phyloP scores from a whole-genome alignment of 2,797 vertebrate species.

The Myotis daubentonii region DNA sequence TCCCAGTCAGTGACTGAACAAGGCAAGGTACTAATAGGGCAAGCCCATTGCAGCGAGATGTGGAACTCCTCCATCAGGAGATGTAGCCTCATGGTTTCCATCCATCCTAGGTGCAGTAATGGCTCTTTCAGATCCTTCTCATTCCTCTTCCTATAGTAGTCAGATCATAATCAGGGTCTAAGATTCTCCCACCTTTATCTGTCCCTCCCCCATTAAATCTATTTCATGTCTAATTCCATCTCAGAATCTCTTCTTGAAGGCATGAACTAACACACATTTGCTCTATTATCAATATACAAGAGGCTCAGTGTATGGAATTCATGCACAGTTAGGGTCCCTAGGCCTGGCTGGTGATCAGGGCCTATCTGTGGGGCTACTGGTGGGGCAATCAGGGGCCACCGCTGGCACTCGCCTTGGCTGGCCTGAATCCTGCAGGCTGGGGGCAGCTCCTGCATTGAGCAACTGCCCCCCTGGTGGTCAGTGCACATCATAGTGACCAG shows the following conservation, averaged over 20 bases:
- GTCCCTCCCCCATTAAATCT: not conserved
- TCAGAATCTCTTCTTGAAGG: not conserved
- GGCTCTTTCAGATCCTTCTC: not conserved
- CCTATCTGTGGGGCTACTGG: no score
- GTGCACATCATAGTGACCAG: no score
- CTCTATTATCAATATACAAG: not conserved
- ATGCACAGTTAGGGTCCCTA: no score
- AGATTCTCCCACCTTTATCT: not conserved
- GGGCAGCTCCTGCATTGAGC: no score
- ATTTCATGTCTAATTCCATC: not conserved
- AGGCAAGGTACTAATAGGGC: no score
- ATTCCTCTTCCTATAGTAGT: not conserved
- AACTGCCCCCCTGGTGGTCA: no score
- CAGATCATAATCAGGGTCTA: not conserved
- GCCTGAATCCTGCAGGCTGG: no score
- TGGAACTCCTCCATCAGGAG: not conserved
- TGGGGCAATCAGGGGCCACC: accelerated
- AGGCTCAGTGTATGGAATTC: no score
- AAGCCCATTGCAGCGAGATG: accelerated
- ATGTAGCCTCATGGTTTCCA: not conserved
- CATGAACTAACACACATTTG: not conserved
- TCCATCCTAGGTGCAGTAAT: not conserved
- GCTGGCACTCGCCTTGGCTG: no score
- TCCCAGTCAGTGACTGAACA: not conserved
- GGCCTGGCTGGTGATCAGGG: no score